Base-by-base conservation (phyloP, 1,140 invertebrate genomes). In the Oedothorax gibbosus region DNA sequence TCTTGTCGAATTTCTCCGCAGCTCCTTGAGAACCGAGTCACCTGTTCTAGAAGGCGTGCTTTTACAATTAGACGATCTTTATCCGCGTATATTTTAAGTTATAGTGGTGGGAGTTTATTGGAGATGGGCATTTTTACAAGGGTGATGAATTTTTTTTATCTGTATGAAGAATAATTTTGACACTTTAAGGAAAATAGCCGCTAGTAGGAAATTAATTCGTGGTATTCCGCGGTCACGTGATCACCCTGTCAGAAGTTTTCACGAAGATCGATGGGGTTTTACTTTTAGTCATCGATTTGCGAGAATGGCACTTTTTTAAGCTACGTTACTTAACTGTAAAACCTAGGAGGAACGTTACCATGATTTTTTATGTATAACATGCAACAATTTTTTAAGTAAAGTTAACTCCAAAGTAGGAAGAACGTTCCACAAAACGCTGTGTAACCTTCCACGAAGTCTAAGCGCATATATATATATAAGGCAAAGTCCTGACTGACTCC, bases 101-200 rank as follows among this genome's bases (percentile, higher is more conserved):
- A 35, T 35, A 35, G 35, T 51, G 62, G 54, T n/a, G 10, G 11
- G 14, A 60, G 78, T 81, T 35, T 71, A 71, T 71, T 81, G 78
- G 78, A 69, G 60, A 53, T 12, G 65, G 66, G 35, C 35, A 35
- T 81, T 81, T 56, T 71, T 81, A 81, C 78, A 81, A 51, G 68
- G n/a, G 35, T 1, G 35, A 81, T 71, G 66, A 71, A 71, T 81
- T 81, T 81, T 35, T 35, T 81, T 81, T 81, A 81, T 81, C 54
- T 57, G 53, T n/a, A 71, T 20, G 53, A 81, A 81, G 78, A 81
- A 81, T 81, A 81, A 65, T 81, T 81, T 81, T 81, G 78, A 81
- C 78, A 81, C 78, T 81, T 81, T 81, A 71, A 35, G 35, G 78
- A 81, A 71, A 81, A 56, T 11, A 15, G 57, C 73, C 66, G 66